phyloP scores from a whole-genome alignment of 2,113 vertebrate species.

The Sapayoa aenigma region DNA sequence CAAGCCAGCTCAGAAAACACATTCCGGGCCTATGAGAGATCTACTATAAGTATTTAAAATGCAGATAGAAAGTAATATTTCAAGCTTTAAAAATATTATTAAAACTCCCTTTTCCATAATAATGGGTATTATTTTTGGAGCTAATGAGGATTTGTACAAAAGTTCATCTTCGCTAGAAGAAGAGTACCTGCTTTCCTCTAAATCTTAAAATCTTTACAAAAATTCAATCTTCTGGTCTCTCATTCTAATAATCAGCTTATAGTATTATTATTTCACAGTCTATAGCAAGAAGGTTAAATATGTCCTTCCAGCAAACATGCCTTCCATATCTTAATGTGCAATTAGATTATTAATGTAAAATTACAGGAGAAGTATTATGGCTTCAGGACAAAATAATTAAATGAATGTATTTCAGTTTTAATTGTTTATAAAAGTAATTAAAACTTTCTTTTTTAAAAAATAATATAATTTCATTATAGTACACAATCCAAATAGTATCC shows the following conservation, averaged over 20 bases:
- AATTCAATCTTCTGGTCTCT: conserved; percentile 1
- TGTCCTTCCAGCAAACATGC: conserved; percentile 37
- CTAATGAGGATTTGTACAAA: conserved; percentile 44
- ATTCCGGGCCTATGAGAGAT: neutral
- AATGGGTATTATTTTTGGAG: conserved; percentile 28
- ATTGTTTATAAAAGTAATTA: conserved; percentile 19
- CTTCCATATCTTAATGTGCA: neutral
- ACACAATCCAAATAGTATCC: neutral
- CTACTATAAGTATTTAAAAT: conserved; percentile 37
- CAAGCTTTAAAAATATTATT: conserved; percentile 51
- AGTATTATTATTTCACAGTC: conserved; percentile 14
- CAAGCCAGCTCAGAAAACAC: conserved; percentile 26
- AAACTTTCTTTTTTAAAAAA: neutral
- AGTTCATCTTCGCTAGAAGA: conserved; percentile 21
- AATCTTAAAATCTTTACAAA: conserved; percentile 36
- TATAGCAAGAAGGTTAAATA: conserved; percentile 23
- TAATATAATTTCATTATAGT: neutral
- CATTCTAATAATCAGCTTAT: conserved; percentile 41
- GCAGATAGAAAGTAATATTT: conserved; percentile 47
- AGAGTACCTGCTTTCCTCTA: neutral
- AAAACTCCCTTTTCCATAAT: neutral
- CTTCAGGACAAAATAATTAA: conserved; percentile 53
- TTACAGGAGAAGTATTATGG: neutral
- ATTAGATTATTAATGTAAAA: conserved; percentile 40
- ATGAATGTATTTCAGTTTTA: conserved; percentile 19